phyloP scores from a whole-genome alignment of 2,113 vertebrate species.

The Taxidea taxus region DNA sequence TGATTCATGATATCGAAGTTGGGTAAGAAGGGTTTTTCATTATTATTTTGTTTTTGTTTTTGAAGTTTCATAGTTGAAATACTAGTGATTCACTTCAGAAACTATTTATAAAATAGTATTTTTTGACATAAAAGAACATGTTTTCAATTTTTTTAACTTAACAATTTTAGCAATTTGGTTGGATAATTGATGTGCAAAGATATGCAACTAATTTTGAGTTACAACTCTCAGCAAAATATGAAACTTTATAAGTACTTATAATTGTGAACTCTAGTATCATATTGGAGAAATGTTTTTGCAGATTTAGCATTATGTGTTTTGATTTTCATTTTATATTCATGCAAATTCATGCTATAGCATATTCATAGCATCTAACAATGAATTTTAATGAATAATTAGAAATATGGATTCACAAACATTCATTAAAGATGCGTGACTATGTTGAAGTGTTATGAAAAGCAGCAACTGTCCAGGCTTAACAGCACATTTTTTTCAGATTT shows the following conservation, averaged over 20 bases:
- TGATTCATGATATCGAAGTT: background rate
- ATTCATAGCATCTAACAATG: slow-evolving; percentile 50
- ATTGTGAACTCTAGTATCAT: background rate
- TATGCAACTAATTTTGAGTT: slow-evolving; percentile 37
- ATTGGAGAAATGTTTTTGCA: slow-evolving; percentile 17
- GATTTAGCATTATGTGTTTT: background rate
- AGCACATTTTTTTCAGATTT: background rate
- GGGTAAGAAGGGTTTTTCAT: background rate
- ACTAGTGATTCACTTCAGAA: background rate
- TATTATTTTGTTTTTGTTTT: background rate
- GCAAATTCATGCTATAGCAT: slow-evolving; percentile 44
- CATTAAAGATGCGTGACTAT: slow-evolving; percentile 63
- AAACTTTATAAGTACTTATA: slow-evolving; percentile 51
- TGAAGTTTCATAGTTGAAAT: background rate
- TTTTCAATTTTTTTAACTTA: background rate
- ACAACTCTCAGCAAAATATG: background rate
- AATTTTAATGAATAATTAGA: slow-evolving; percentile 66
- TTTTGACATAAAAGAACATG: background rate
- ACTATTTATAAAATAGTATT: background rate
- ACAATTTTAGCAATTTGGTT: background rate
- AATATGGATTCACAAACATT: slow-evolving; percentile 30
- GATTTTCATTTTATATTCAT: slow-evolving; percentile 59
- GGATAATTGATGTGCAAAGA: slow-evolving; percentile 4
- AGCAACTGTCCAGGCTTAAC: background rate
- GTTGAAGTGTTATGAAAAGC: slow-evolving; percentile 35